These are phyloP conservation scores for Deroplatys truncata DNA, from an alignment of 2,888 invertebrate species.

Conservation along the genomic window DNA sequence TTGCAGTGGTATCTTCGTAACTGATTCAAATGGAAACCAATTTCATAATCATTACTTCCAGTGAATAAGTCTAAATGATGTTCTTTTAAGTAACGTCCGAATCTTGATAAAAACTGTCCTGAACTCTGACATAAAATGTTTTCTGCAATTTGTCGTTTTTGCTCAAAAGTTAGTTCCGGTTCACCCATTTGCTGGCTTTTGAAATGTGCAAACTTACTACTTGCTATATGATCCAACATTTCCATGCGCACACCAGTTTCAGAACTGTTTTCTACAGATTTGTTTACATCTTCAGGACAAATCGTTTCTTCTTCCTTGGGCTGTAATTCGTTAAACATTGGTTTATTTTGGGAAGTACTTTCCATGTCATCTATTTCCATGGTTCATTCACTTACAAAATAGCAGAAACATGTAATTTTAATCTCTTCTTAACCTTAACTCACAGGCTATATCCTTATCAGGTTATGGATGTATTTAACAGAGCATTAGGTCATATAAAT, in stretches of 20 bases:
- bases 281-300: not conserved
- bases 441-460: no score
- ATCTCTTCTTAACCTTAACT: no score
- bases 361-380: not conserved
- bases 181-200: slow-evolving; percentile 81
- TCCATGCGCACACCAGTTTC: slow-evolving; percentile 39
- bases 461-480: no score
- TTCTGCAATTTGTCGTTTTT: slow-evolving; percentile 66
- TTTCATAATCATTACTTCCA: slow-evolving; percentile 50
- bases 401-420: no score
- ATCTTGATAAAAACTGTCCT: slow-evolving; percentile 68
- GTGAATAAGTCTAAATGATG: slow-evolving; percentile 70
- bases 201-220: slow-evolving; percentile 62
- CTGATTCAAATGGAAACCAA: slow-evolving; percentile 60
- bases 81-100: slow-evolving; percentile 64
- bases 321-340: not conserved
- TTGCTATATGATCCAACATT: slow-evolving; percentile 59
- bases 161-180: slow-evolving; percentile 61
- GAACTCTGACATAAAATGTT: slow-evolving; percentile 62
- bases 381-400: not conserved
- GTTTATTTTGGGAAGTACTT: not conserved
- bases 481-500: no score
- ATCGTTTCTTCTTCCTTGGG: not conserved
- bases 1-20: slow-evolving; percentile 55
- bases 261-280: not conserved